Conservation (phyloP, 2,113 vertebrate genomes). For the Stigmatopora nigra region DNA sequence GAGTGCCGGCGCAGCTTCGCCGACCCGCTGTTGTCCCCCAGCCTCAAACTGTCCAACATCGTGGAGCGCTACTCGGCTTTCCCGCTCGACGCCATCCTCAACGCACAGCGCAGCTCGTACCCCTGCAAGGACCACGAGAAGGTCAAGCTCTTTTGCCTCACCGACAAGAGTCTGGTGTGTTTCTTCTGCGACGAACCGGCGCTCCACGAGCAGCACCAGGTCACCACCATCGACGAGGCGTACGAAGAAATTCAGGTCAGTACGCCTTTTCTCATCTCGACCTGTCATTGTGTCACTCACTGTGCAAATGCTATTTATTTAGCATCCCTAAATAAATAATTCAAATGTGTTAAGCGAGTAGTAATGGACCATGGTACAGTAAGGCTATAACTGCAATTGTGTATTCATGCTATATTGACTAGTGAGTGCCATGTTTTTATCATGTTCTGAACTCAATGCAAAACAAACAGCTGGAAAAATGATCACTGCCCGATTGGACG, state of each 20-base stretch:
- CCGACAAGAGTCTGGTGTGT: conserved; percentile 87
- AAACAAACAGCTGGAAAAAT: no score
- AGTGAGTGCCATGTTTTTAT: no score
- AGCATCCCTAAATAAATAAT: background rate
- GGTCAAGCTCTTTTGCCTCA: conserved; percentile 97
- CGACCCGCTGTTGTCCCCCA: conserved; percentile 85
- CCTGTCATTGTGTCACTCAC: conserved; percentile 16
- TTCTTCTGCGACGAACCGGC: conserved; percentile 97
- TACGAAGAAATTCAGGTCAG: conserved; percentile 94
- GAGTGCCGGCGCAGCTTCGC: conserved; percentile 91
- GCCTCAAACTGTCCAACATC: conserved; percentile 97
- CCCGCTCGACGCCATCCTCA: conserved; percentile 90
- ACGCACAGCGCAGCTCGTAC: conserved; percentile 82
- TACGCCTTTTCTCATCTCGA: conserved; percentile 28
- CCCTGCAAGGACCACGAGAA: conserved; percentile 97
- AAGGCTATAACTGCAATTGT: background rate
- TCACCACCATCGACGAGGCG: conserved; percentile 91
- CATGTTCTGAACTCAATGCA: no score
- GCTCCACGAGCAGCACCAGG: conserved; percentile 92
- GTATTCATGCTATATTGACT: no score
- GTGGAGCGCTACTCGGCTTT: conserved; percentile 95
- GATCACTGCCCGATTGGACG: no score
- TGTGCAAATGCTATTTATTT: conserved; percentile 5
- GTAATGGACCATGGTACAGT: no score
- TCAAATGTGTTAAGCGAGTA: background rate